phyloP scores from a whole-genome alignment of 2,888 invertebrate species.

The Anodontia alba region DNA sequence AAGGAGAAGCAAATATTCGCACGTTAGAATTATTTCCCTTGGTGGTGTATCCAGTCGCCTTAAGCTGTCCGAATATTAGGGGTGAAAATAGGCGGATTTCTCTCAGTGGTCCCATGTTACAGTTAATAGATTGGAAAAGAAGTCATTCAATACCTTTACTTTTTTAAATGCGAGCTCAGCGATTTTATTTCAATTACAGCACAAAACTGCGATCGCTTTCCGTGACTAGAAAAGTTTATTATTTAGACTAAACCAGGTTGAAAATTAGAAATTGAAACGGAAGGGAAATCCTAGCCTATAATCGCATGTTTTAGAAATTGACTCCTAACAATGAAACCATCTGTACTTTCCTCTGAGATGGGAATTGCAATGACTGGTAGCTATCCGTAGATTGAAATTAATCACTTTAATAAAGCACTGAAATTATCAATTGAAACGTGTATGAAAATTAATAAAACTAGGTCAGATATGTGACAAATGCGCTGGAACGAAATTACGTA shows the following conservation, averaged over 20 bases:
- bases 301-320: slow-evolving; percentile 9
- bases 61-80: no score
- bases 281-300: not conserved
- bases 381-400: slow-evolving; percentile 1
- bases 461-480: no score
- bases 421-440: not conserved
- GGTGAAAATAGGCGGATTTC: no score
- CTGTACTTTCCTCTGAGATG: not conserved
- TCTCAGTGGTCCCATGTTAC: no score
- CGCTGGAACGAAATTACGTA: no score
- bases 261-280: slow-evolving; percentile 16
- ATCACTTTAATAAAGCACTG: not conserved
- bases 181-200: slow-evolving; percentile 4
- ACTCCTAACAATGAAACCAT: not conserved
- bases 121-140: no score
- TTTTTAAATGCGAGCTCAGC: slow-evolving; percentile 2
- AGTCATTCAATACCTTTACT: no score
- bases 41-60: no score
- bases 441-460: not conserved
- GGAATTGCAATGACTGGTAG: not conserved
- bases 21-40: no score
- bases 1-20: no score
- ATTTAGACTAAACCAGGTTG: slow-evolving; percentile 11
- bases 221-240: slow-evolving; percentile 8
- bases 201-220: not conserved